Conservation (phyloP, 2,888 invertebrate species). For the Zaprionus obscuricornis region DNA sequence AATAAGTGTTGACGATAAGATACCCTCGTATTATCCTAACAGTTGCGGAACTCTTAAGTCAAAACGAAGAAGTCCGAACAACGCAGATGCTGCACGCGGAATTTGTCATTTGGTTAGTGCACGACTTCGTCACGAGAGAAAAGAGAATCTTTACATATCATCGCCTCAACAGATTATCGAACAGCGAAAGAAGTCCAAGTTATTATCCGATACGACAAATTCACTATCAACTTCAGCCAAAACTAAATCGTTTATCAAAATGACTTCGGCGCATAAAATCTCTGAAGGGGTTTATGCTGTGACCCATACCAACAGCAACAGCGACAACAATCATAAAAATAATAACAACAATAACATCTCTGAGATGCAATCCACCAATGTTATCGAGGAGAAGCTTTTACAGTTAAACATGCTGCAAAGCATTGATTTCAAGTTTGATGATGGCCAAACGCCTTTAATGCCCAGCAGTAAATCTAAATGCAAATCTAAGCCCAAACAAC, state of each 20-base stretch:
- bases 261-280: constrained; percentile 81
- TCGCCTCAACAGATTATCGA: constrained; percentile 81
- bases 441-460: constrained; percentile 47
- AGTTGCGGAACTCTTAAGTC: constrained; percentile 79
- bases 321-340: constrained; percentile 47
- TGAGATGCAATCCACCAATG: constrained; percentile 23
- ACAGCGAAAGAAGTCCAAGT: constrained; percentile 68
- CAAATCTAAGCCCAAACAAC: constrained; percentile 20
- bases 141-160: constrained; percentile 82
- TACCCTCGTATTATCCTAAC: constrained; percentile 83
- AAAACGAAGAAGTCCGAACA: constrained; percentile 70
- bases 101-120: constrained; percentile 76
- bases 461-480: constrained; percentile 16
- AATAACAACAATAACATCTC: constrained; percentile 57
- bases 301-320: constrained; percentile 59
- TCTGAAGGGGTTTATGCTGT: constrained; percentile 82
- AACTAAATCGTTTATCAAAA: constrained; percentile 57
- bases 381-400: constrained; percentile 68
- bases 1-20: constrained; percentile 82
- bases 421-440: constrained; percentile 82
- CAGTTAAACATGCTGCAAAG: constrained; percentile 80
- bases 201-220: constrained; percentile 7
- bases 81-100: constrained; percentile 41
- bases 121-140: constrained; percentile 76
- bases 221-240: constrained; percentile 22